A percentile compares a stretch with the other conserved stretches of the same genome.
phyloP scores from a whole-genome alignment of 1,140 invertebrate genomes.

The Cecropterus lyciades region DNA sequence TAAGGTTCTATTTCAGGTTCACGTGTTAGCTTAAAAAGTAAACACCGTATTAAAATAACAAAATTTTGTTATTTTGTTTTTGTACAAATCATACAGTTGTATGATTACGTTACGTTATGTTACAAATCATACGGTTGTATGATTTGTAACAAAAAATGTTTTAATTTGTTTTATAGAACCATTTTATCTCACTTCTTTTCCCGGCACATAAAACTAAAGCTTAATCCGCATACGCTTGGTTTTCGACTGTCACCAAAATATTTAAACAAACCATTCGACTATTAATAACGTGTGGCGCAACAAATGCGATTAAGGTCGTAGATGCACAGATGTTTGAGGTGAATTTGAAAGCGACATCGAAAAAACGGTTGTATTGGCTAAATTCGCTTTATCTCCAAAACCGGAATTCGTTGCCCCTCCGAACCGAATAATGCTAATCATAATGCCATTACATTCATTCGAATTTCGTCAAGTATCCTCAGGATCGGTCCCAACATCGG shows the following conservation, averaged over 20 bases:
- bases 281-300: conserved; percentile 76
- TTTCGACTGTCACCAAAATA: conserved; percentile 60
- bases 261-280: conserved; percentile 78
- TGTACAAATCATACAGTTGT: no score
- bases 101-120: no score
- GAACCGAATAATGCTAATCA: conserved; percentile 77
- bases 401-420: conserved; percentile 74
- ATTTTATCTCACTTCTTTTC: not conserved
- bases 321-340: conserved; percentile 73
- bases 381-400: conserved; percentile 79
- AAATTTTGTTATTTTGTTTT: no score
- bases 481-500: conserved; percentile 57
- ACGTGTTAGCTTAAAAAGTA: no score
- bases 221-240: conserved; percentile 26
- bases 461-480: conserved; percentile 75
- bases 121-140: no score
- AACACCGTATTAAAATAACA: no score
- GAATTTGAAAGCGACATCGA: conserved; percentile 67
- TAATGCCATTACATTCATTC: conserved; percentile 82
- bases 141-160: no score
- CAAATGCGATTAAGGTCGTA: conserved; percentile 76
- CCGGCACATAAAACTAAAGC: conserved; percentile 17
- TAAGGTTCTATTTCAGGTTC: no score
- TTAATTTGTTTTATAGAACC: no score
- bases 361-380: conserved; percentile 71